Base-by-base conservation (phyloP, 2,888 invertebrate species). In the Drosophila longiperda region DNA sequence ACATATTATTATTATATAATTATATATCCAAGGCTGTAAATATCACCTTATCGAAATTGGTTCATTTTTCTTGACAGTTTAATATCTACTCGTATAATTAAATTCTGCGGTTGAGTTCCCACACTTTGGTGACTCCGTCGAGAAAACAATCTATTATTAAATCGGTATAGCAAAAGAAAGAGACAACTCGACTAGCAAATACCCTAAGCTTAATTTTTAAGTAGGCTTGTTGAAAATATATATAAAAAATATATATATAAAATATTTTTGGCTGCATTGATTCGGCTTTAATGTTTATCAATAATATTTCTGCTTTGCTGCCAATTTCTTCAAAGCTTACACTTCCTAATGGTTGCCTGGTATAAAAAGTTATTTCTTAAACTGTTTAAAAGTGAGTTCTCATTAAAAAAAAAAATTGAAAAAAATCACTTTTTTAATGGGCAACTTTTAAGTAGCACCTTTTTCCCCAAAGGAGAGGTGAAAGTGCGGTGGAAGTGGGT, bases 321-420 rank as follows among this genome's bases (percentile, higher is more conserved):
- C 15, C 7, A 23, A 15, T 8, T 23, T 23, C 45, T 15, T 45
- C 23, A 45, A 26, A 38, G 29, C 8, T 40, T n/a, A 40, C 15
- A 15, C 12, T 12, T 29, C 3, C 8, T 8, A 23, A 23, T 23
- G 15, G 15, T 20, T 15, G 7, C 20, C 12, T 12, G 20, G 45
- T 23, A 12, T 23, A 23, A 7, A 42, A 57, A 29, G 29, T 57
- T 57, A 42, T 20, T 5, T 9, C 57, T 57, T 42, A 32, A 57
- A 57, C 9, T 42, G 38, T 32, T 57, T 9, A 20, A 40, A 57
- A 57, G 40, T 20, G 29, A 12, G n/a, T 55, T 55, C 40, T 12
- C n/a, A n/a, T 55, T 26, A 32, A 20, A n/a, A 45, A 20, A 11
- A 45, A 11, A 23, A 23, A 26, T n/a, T 9, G 15, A 2, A 29